Base-by-base conservation (phyloP, 2,113 vertebrate species). In the Tachycineta bicolor region DNA sequence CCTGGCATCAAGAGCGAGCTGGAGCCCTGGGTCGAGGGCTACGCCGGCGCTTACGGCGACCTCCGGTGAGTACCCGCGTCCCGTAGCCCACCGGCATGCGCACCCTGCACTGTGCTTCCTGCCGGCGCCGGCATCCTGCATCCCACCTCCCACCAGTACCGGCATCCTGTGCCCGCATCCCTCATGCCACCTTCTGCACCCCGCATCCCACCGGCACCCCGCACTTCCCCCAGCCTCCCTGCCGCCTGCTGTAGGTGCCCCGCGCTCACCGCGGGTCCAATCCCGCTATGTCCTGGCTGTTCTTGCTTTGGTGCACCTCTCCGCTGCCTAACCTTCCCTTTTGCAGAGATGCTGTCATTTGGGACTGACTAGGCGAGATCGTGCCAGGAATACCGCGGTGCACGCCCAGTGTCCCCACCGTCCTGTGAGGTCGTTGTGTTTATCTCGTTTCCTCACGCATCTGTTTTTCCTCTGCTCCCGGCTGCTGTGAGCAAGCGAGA, bases 1-100 rank as follows among this genome's bases (percentile, higher is more conserved):
- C 95, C 93, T 79, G 98, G 98, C 96, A 91, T 99, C 96, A 99
- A 99, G 98, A 98, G 97, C 39, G 99, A 99, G 78, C 97, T 98
- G 75, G 97, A 97, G 6, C 98, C 99, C 33, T 99, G 99, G 99
- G 97, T 98, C 94, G 99, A 99, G 76, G 98, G 95, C 64, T 98
- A 96, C 95, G 58, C 97, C 10, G 97, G 98, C 74, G 62, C 98
- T 89, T 99, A 98, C 78, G 98, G 97, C 18, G 98, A 99, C 59
- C 43, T 97, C 76, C 98, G 99, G 99, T 99, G 98, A 98, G 97
- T 97, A 82, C 11, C 28, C 31, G 22, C 25, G 31, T 31, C 73
- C 59, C 71, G 52, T 44, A 76, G 62, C 34, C 25, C 52, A 14
- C 34, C 24, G 34, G 60, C 43, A 49, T 24, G 29, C 34, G 8